Base-by-base conservation (phyloP, 2,797 vertebrate genomes). In the Spinus olivaceus region DNA sequence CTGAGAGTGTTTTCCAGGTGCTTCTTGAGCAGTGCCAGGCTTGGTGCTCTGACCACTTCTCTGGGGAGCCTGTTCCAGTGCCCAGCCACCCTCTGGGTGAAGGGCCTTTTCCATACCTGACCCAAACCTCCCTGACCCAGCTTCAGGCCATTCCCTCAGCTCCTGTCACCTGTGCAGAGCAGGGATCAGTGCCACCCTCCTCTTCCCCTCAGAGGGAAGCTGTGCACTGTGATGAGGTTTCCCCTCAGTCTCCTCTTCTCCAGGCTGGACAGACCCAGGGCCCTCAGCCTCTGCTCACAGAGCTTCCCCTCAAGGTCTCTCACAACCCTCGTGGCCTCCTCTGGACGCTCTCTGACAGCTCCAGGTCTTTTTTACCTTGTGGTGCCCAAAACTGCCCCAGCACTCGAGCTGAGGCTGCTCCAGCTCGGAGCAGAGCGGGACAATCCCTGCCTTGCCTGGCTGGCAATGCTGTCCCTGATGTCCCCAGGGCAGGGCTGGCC, bases 1-100 rank as follows among this genome's bases (percentile, higher is more conserved):
- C 4, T 0, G 0, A n/a, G 57, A 37, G 23, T 3, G 1, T 11
- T 60, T 1, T 53, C 17, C 33, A 57, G 49, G 32, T 2, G 2
- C 17, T 35, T 49, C 7, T 3, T 57, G 44, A 35, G 2, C 44
- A 50, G 35, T 56, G 51, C 9, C 35, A 49, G 81, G 7, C 42
- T 64, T 17, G 32, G 16, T 22, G 60, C 42, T 18, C 7, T 42
- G 60, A 11, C 6, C 50, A 5, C 35, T 64, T 5, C 35, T 8
- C 51, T 49, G 30, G 20, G 50, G 42, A 47, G 25, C n/a, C 44
- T 33, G 23, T 63, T 61, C 21, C 57, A 46, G 28, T 39, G 57
- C 39, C 57, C 67, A 54, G 0, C 5, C 49, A 39, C 12, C 3
- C 18, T 19, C 10, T 72, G 28, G 23, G 8, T 5, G 49, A 46